A percentile compares a stretch with the other conserved stretches of the same genome.
phyloP scores from a whole-genome alignment of 1,140 invertebrate genomes.

The Atta cephalotes region DNA sequence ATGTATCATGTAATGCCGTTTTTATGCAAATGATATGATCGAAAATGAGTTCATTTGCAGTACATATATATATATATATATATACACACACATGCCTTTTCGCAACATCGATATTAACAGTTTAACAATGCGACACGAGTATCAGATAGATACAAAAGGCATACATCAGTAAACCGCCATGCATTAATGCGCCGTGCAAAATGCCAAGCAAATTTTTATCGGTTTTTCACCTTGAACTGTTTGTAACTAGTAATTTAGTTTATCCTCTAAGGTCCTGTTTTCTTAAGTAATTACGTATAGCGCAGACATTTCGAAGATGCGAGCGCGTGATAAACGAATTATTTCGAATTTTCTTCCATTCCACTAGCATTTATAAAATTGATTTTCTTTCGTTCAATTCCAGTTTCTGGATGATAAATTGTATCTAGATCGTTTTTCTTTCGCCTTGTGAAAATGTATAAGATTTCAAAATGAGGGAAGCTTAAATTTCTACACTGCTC shows the following conservation, averaged over 20 bases:
- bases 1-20: constrained; percentile 58
- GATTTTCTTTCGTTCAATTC: background rate
- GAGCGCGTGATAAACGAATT: constrained; percentile 16
- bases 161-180: background rate
- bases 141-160: background rate
- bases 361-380: background rate
- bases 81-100: background rate
- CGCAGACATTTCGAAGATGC: background rate
- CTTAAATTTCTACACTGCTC: background rate
- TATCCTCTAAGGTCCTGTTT: background rate
- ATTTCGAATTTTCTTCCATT: background rate
- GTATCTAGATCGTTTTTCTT: background rate
- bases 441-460: background rate
- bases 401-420: background rate
- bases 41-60: constrained; percentile 51
- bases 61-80: no score
- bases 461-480: background rate
- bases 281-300: constrained; percentile 5
- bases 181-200: background rate
- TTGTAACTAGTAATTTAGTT: background rate
- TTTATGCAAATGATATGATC: constrained; percentile 47
- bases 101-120: background rate
- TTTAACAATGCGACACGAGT: background rate
- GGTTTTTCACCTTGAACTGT: background rate
- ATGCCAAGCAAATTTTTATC: constrained; percentile 26